A percentile compares a stretch with the other conserved stretches of the same genome.
Conservation (phyloP, 1,140 invertebrate genomes). For the Halyomorpha halys region DNA sequence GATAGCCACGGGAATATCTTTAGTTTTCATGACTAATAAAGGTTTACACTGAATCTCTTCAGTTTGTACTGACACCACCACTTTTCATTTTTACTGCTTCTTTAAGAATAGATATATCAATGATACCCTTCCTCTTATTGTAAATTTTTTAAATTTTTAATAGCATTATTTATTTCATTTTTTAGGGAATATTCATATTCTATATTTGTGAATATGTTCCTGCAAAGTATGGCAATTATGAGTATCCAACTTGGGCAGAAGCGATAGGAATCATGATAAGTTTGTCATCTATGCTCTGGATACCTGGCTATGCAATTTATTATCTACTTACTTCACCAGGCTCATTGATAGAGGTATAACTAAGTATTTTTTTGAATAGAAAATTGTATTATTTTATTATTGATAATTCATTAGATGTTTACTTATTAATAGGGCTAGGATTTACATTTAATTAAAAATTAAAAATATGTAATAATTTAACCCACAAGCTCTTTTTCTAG, state of each 20-base stretch:
- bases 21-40: background rate
- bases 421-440: too few species aligned
- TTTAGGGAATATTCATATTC: constrained; percentile 59
- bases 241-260: constrained; percentile 62
- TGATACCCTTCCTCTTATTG: too few species aligned
- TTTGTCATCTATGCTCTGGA: constrained; percentile 63
- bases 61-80: too few species aligned
- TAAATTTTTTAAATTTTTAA: too few species aligned
- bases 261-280: constrained; percentile 56
- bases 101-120: too few species aligned
- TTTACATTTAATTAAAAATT: too few species aligned
- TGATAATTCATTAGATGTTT: too few species aligned
- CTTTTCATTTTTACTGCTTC: too few species aligned
- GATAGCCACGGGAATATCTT: background rate
- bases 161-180: constrained; percentile 27
- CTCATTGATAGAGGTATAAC: constrained; percentile 41
- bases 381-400: too few species aligned
- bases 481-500: too few species aligned
- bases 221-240: constrained; percentile 55
- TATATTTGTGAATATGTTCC: constrained; percentile 56
- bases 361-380: too few species aligned
- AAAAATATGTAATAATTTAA: too few species aligned
- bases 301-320: constrained; percentile 55
- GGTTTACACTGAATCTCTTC: background rate
- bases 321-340: constrained; percentile 41